A percentile compares a stretch with the other conserved stretches of the same genome.
Conservation (phyloP, 2,113 vertebrate species). For the Mus pahari region DNA sequence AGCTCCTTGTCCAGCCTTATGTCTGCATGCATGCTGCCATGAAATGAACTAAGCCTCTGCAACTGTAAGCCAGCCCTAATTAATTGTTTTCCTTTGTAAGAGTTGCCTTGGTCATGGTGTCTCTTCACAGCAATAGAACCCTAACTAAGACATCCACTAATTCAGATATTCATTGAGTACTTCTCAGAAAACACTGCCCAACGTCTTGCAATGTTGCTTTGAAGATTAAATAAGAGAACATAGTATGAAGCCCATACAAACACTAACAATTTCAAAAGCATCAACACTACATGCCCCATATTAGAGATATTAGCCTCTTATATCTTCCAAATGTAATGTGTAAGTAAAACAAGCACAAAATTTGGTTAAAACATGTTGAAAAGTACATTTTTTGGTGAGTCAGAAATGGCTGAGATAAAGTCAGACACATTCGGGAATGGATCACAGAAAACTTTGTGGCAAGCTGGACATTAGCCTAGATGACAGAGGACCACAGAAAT, state of each 20-base stretch:
- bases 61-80: background rate
- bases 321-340: background rate
- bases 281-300: background rate
- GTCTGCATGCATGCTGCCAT: background rate
- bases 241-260: constrained; percentile 23
- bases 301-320: constrained; percentile 7
- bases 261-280: constrained; percentile 48
- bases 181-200: constrained; percentile 49
- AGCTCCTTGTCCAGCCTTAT: background rate
- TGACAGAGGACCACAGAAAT: background rate
- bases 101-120: background rate
- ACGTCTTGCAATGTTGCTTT: background rate
- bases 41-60: background rate
- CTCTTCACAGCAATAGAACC: background rate
- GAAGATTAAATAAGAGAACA: constrained; percentile 50
- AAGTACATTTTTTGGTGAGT: background rate
- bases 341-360: constrained; percentile 47
- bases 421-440: background rate
- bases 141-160: background rate
- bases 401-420: background rate
- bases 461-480: constrained; percentile 20
- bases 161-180: constrained; percentile 22
- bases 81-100: background rate
- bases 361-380: background rate
- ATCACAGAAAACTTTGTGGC: background rate